These are phyloP conservation scores for Falco columbarius DNA, from an alignment of 2,797 vertebrate species.

Conservation along the genomic window DNA sequence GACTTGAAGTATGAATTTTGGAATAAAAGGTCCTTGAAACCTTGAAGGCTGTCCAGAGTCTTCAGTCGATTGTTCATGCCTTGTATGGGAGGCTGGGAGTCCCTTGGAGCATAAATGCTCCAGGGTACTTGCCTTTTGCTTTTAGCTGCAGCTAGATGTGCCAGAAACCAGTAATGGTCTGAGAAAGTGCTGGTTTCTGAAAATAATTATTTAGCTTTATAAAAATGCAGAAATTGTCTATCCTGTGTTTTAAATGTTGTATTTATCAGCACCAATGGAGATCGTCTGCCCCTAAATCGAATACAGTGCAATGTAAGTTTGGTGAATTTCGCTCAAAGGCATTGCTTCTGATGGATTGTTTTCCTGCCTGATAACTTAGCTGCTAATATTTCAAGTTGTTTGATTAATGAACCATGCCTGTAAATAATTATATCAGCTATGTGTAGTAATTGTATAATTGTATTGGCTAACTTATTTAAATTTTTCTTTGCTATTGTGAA, in stretches of 20 bases:
- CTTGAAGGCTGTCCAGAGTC: neutral
- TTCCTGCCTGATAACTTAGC: neutral
- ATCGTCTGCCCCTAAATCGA: neutral
- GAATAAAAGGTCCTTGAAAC: neutral
- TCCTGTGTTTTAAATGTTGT: neutral
- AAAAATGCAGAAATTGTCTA: neutral
- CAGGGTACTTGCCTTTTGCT: neutral
- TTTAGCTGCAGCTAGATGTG: neutral
- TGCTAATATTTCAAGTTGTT: neutral
- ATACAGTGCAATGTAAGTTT: neutral
- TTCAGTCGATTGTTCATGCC: neutral
- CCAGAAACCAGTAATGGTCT: neutral
- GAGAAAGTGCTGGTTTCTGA: neutral
- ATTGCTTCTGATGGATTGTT: neutral
- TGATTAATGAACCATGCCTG: neutral
- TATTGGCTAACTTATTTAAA: neutral
- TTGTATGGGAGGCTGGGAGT: neutral
- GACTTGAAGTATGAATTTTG: neutral
- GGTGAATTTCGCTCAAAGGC: neutral
- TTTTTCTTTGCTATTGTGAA: neutral
- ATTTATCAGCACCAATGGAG: neutral
- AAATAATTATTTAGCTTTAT: neutral
- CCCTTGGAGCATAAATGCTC: neutral
- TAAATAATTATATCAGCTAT: neutral
- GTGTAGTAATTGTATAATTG: neutral